These are phyloP conservation scores for Scolopax bukidnonensis DNA, from an alignment of 2,797 vertebrate species.

Conservation along the genomic window DNA sequence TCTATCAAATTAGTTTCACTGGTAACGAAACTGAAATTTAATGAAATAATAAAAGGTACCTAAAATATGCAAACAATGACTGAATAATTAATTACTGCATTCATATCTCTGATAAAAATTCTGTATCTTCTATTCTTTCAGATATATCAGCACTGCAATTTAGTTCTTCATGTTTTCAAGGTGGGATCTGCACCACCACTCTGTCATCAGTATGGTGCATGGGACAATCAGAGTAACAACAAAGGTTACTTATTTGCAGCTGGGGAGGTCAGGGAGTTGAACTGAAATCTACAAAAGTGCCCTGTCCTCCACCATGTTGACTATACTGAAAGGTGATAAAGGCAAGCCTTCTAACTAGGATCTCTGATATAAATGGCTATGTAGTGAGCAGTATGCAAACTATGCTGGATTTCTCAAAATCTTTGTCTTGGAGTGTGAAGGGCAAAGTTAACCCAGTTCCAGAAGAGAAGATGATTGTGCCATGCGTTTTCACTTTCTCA, in stretches of 20 bases:
- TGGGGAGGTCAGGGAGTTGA: background rate
- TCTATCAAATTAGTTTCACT: background rate
- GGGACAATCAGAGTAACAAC: background rate
- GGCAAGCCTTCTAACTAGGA: background rate
- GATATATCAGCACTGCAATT: background rate
- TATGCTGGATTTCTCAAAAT: background rate
- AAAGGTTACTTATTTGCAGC: background rate
- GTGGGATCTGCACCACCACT: background rate
- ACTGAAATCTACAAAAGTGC: background rate
- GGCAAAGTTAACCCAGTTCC: background rate
- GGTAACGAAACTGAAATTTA: conserved; percentile 18
- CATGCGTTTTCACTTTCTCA: background rate
- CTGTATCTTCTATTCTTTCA: background rate
- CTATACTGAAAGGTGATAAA: background rate
- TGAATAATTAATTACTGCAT: conserved; percentile 30
- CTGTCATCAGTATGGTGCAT: background rate
- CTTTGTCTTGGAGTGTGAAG: background rate
- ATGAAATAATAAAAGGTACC: conserved; percentile 38
- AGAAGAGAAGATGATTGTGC: background rate
- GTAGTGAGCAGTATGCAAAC: background rate
- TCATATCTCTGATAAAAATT: background rate
- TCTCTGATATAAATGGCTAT: background rate
- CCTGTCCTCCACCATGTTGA: accelerated
- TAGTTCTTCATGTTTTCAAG: background rate
- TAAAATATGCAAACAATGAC: background rate